Evolutionary conservation across 2,113 vertebrate species (phyloP).

Genomic region (Microcebus jonahi): DNA sequence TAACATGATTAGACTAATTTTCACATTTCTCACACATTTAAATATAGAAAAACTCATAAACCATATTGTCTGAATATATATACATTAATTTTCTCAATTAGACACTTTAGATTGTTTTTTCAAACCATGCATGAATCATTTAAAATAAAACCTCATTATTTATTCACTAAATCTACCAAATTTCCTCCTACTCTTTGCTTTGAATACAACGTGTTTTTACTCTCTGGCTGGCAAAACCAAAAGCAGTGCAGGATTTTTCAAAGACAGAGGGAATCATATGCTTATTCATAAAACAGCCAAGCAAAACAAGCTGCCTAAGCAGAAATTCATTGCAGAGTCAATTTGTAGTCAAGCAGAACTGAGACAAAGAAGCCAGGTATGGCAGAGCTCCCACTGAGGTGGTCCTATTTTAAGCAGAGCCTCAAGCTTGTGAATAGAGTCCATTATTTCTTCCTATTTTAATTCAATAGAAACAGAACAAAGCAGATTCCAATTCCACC

Average conservation of each 20-base stretch:
- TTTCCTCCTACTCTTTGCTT: constrained; percentile 16
- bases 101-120: background rate
- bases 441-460: constrained; percentile 60
- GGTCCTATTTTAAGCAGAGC: constrained; percentile 43
- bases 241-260: constrained; percentile 45
- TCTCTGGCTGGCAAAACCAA: constrained; percentile 50
- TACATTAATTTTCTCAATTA: constrained; percentile 54
- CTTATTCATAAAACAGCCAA: constrained; percentile 60
- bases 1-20: background rate
- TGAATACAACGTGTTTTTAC: constrained; percentile 10
- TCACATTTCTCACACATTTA: background rate
- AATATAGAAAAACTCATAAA: constrained; percentile 19
- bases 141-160: constrained; percentile 33
- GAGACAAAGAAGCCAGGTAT: constrained; percentile 40
- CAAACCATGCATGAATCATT: constrained; percentile 17
- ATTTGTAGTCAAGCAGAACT: background rate
- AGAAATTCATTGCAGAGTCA: constrained; percentile 38
- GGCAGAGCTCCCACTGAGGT: background rate
- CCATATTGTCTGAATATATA: background rate
- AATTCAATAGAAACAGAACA: constrained; percentile 56
- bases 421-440: constrained; percentile 26
- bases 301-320: constrained; percentile 1
- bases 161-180: constrained; percentile 50
- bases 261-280: constrained; percentile 51
- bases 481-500: constrained; percentile 47